Evolutionary conservation across 1,140 invertebrate genomes (phyloP).

Genomic region (honey bee (Apis mellifera)): Amel_HAv3.1 CM009934.2:9410501-9411000

Average conservation of each 20-base stretch:
- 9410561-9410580: no score
- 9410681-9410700: background rate
- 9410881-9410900: background rate
- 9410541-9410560: no score
- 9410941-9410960: background rate
- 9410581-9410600: no score
- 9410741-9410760: no score
- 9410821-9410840: background rate
- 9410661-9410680: no score
- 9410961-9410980: background rate
- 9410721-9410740: background rate
- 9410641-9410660: no score
- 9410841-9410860: background rate
- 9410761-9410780: background rate
- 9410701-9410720: background rate
- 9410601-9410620: no score
- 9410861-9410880: slow-evolving; percentile 16
- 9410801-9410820: background rate
- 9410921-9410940: slow-evolving; percentile 8
- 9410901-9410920: slow-evolving; percentile 12
- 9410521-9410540: no score
- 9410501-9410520: no score
- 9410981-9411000: background rate
- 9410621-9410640: no score
- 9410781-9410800: background rate